Evolutionary conservation across 2,797 vertebrate genomes (phyloP).

Genomic region (Gallirallus australis): DNA sequence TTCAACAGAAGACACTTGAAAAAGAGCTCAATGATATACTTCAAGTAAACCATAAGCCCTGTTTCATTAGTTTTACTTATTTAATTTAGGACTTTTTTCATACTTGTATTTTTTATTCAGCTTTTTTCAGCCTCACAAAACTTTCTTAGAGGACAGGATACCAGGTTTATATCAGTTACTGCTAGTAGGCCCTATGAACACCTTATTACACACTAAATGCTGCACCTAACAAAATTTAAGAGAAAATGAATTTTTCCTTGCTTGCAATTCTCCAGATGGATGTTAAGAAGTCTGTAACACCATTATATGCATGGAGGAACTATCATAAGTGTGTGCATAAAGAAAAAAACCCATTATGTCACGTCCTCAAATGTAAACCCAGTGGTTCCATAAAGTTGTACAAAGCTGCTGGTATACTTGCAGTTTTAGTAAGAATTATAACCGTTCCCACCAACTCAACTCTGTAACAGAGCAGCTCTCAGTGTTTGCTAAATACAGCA

Average conservation of each 20-base stretch:
- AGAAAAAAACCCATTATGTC: background rate
- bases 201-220: background rate
- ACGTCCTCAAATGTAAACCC: background rate
- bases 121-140: background rate
- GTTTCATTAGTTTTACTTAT: background rate
- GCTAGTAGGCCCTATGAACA: background rate
- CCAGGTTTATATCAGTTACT: background rate
- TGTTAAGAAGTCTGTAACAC: background rate
- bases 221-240: background rate
- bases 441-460: background rate
- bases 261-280: background rate
- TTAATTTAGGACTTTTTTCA: background rate
- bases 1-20: background rate
- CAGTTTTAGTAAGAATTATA: conserved; percentile 39
- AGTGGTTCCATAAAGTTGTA: background rate
- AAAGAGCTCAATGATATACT: background rate
- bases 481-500: background rate
- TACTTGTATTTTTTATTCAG: background rate
- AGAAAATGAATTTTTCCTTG: background rate
- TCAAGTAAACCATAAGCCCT: background rate
- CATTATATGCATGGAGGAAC: background rate
- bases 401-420: background rate
- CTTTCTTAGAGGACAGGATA: background rate
- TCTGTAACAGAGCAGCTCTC: background rate
- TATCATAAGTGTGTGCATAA: background rate